Percentiles rank a stretch among this genome's conserved stretches.
Evolutionary conservation across 2,797 vertebrate species (phyloP).

Genomic region (Taenioides sp.): DNA sequence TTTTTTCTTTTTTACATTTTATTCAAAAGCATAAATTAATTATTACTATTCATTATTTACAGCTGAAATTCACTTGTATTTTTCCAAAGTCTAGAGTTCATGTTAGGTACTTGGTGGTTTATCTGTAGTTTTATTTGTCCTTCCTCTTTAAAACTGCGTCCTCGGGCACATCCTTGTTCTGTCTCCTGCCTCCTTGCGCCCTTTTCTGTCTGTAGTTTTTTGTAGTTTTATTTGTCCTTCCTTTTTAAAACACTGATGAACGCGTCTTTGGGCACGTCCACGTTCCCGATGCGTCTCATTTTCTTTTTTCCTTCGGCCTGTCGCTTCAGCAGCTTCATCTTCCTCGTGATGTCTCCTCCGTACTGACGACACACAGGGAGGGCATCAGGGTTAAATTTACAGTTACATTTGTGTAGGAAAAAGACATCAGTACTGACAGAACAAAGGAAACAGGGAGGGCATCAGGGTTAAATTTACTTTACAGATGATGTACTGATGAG

Average conservation of each 20-base stretch:
- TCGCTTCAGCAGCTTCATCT: constrained; percentile 94
- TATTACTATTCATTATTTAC: background rate
- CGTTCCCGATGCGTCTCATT: constrained; percentile 89
- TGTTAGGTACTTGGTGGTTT: too few species aligned
- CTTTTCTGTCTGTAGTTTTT: too few species aligned
- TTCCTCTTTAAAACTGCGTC: too few species aligned
- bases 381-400: background rate
- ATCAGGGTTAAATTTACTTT: too few species aligned
- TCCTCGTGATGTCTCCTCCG: constrained; percentile 86
- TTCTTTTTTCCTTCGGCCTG: constrained; percentile 95
- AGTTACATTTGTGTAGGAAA: too few species aligned
- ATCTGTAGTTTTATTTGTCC: too few species aligned
- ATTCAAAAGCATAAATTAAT: background rate
- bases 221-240: constrained; percentile 26
- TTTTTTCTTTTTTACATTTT: background rate
- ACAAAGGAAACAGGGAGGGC: too few species aligned
- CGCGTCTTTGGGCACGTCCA: constrained; percentile 92
- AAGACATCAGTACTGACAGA: too few species aligned
- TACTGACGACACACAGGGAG: constrained; percentile 51
- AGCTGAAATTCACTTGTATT: background rate
- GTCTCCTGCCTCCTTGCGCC: background rate
- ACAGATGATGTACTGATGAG: too few species aligned
- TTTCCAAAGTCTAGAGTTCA: too few species aligned
- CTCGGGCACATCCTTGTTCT: background rate
- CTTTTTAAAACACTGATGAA: constrained; percentile 90